phyloP scores from a whole-genome alignment of 1,140 invertebrate genomes.

The Metaphire vulgaris region DNA sequence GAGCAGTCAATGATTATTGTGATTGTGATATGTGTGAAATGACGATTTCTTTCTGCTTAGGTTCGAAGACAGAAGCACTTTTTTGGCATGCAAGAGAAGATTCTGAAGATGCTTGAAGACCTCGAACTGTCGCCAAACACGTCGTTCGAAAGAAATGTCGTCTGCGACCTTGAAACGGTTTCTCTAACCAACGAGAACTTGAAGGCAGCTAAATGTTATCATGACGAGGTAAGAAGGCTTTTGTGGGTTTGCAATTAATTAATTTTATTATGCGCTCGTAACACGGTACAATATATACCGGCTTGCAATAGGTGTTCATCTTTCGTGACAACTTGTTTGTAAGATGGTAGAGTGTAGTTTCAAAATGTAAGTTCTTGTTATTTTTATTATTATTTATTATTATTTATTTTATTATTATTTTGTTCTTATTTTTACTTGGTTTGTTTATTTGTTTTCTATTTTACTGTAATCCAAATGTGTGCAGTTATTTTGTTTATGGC shows the following conservation, averaged over 20 bases:
- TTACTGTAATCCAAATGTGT: no score
- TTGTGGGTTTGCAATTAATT: not conserved
- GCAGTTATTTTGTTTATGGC: no score
- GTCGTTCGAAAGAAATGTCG: conserved; percentile 41
- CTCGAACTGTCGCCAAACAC: conserved; percentile 40
- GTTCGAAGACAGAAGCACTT: conserved; percentile 36
- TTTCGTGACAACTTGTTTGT: not conserved
- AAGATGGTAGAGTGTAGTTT: conserved; percentile 8
- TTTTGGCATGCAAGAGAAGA: conserved; percentile 35
- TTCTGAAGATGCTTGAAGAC: conserved; percentile 37
- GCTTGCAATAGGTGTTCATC: no score
- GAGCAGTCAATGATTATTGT: no score
- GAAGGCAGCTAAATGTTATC: conserved; percentile 34
- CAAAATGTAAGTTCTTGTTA: not conserved
- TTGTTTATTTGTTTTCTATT: no score
- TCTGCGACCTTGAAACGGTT: conserved; percentile 43
- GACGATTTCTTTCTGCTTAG: not conserved
- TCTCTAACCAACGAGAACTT: conserved; percentile 41
- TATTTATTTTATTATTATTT: not conserved
- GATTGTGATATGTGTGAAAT: no score
- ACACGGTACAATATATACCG: no score
- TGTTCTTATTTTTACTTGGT: not conserved
- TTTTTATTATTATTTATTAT: conserved; percentile 11
- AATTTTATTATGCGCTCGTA: not conserved
- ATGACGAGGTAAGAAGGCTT: conserved; percentile 35